Evolutionary conservation across 2,888 invertebrate species (phyloP).

Genomic region (Aethes cnicana): DNA sequence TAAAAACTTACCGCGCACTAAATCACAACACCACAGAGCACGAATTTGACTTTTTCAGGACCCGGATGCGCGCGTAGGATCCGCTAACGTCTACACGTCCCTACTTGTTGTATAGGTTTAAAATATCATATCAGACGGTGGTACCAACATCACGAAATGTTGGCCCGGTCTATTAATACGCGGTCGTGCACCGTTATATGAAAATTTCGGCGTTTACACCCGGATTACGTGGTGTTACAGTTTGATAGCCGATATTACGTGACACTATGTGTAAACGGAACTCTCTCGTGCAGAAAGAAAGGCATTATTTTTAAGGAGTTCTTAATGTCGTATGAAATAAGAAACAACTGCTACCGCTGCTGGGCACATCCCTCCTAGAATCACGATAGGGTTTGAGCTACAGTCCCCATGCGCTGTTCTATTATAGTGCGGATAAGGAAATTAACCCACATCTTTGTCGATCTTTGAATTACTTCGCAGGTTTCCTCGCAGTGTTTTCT

Average conservation of each 20-base stretch:
- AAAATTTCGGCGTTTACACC: conserved; percentile 28
- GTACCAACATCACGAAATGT: conserved; percentile 39
- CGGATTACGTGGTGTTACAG: conserved; percentile 27
- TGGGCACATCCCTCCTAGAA: too few relatives aligned
- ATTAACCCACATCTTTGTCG: too few relatives aligned
- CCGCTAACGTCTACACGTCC: conserved; percentile 36
- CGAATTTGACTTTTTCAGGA: conserved; percentile 22
- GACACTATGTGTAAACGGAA: conserved; percentile 1
- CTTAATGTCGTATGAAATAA: too few relatives aligned
- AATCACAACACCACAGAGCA: conserved; percentile 29
- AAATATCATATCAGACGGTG: conserved; percentile 35
- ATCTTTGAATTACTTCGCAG: too few relatives aligned
- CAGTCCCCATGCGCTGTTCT: too few relatives aligned
- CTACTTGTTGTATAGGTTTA: conserved; percentile 39
- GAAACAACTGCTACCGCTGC: too few relatives aligned
- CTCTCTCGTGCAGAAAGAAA: too few relatives aligned
- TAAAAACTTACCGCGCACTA: conserved; percentile 33
- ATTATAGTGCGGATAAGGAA: too few relatives aligned
- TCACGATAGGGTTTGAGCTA: too few relatives aligned
- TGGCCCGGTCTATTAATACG: conserved; percentile 53
- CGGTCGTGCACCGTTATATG: conserved; percentile 44
- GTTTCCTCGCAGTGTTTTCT: too few relatives aligned
- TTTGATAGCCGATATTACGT: conserved; percentile 19
- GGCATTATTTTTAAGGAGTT: too few relatives aligned
- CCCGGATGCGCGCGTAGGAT: conserved; percentile 18